Percentiles rank a stretch among this genome's conserved stretches.
Evolutionary conservation across 2,888 invertebrate species (phyloP).

Genomic region (Synanthedon formicaeformis): DNA sequence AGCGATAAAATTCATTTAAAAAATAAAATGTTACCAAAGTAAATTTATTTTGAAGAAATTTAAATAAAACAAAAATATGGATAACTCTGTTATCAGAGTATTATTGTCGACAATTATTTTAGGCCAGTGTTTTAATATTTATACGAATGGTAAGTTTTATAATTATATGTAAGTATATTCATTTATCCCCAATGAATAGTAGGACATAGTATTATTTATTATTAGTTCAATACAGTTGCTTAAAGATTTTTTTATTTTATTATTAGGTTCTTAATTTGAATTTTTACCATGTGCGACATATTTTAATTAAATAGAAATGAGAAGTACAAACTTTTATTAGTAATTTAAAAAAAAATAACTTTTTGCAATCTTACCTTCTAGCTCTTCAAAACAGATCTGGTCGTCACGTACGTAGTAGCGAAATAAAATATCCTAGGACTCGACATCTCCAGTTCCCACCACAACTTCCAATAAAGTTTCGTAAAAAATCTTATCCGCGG

Average conservation of each 20-base stretch:
- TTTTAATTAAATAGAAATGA: not conserved
- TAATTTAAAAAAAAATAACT: not conserved
- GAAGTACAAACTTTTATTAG: too few relatives aligned
- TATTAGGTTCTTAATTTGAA: too few relatives aligned
- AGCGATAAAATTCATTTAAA: too few relatives aligned
- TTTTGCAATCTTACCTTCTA: not conserved
- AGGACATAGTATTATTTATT: too few relatives aligned
- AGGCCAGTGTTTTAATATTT: conserved; percentile 19
- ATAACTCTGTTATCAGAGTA: too few relatives aligned
- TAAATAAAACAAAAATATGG: too few relatives aligned
- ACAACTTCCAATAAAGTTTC: conserved; percentile 45
- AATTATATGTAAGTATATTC: not conserved
- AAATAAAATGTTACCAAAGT: too few relatives aligned
- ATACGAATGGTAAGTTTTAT: conserved; percentile 19
- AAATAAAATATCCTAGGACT: conserved; percentile 4
- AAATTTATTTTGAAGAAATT: too few relatives aligned
- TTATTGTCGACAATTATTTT: conserved; percentile 6
- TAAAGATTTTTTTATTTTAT: too few relatives aligned
- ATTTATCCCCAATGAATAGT: too few relatives aligned
- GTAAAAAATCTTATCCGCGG: conserved; percentile 42
- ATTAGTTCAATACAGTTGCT: too few relatives aligned
- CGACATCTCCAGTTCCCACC: conserved; percentile 48
- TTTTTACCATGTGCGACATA: too few relatives aligned
- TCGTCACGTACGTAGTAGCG: conserved; percentile 31
- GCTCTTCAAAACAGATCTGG: conserved; percentile 33